Base-by-base conservation (phyloP, 1,140 invertebrate species). In the Zaprionus vittiger region DNA sequence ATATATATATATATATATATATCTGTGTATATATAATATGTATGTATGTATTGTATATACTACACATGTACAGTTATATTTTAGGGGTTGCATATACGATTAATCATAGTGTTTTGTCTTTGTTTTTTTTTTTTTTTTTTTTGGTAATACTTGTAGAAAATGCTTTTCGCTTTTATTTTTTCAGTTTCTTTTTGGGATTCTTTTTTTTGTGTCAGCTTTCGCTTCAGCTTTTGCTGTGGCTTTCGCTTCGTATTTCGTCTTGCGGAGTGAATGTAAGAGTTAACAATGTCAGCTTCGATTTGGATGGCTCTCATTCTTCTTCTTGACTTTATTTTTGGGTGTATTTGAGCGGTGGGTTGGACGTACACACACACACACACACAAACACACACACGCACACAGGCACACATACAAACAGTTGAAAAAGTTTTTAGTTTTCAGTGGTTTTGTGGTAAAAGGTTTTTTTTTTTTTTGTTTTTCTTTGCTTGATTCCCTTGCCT, bases 231-330 rank as follows among this genome's bases (percentile, higher is more conserved):
- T 60, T 37, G 44, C 26, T 54, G 49, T 47, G 31, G 37, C 37
- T 76, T 77, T 22, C 38, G 75, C 31, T 72, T 73, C 56, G 24
- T 44, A 44, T 78, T 41, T 81, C 69, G 57, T 81, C 70, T 78
- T 66, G 79, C 85, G 77, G 85, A 86, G 85, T 90, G 85, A 90
- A 90, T 90, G 85, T 90, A 90, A 90, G 79, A 90, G 85, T 77
- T 85, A 90, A 90, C 61, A 90, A 90, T 90, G 85, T 90, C 71
- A 90, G 85, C 89, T 80, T 90, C 85, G 86, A 90, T 90, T 90
- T 90, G 85, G 81, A 85, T 80, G 64, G 73, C 34, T 75, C 49
- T 54, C 24, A 31, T 12, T 12, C 12, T 54, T 55, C 34, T n/a
- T 66, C 1, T 28, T 15, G 14, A 12, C 22, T 54, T 12, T 47